Base-by-base conservation (phyloP, 2,888 invertebrate species). In the Cosmia pyralina region DNA sequence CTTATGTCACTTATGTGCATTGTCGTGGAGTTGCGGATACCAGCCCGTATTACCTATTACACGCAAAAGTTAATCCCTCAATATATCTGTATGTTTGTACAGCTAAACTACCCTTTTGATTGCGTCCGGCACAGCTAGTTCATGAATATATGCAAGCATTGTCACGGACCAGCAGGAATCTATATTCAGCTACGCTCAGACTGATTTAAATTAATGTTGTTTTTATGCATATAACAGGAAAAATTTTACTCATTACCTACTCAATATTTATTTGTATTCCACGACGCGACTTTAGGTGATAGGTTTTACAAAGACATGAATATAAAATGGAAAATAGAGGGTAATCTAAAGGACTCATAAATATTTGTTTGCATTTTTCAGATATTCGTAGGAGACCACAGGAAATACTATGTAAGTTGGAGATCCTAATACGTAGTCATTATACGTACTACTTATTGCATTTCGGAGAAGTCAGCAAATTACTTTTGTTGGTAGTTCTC, bases 81-180 rank as follows among this genome's bases (percentile, higher is more conserved):
- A 1, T 34, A 15, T 48, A 19, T 50, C 8, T 10, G 15, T 0
- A 28, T 52, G 22, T 38, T 75, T 71, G 44, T 19, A 55, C 19
- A 57, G 34, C 4, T 44, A 62, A 79, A 79, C 73, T 28, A 55
- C 28, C 60, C 19, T 79, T 79, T 52, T 57, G 41, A 78, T 64
- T 50, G 46, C 22, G 60, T 65, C 50, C 46, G 10, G 22, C 15
- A 19, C 19, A 62, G 28, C 44, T 10, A 19, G 46, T 34, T 55
- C 13, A 66, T 77, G 62, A 79, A 77, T 77, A 77, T 77, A 79
- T 77, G 57, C 28, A 44, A 62, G 15, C 52, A 62, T 73, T 66
- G 62, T 66, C 74, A 58, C 48, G 22, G 34, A 13, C 38, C 48
- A 22, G 46, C 46, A 13, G 22, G n/a, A 50, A 53, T 19, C 55